Percentiles rank a stretch among this genome's conserved stretches.
phyloP scores from a whole-genome alignment of 2,888 invertebrate species.

The Dolomedes plantarius region DNA sequence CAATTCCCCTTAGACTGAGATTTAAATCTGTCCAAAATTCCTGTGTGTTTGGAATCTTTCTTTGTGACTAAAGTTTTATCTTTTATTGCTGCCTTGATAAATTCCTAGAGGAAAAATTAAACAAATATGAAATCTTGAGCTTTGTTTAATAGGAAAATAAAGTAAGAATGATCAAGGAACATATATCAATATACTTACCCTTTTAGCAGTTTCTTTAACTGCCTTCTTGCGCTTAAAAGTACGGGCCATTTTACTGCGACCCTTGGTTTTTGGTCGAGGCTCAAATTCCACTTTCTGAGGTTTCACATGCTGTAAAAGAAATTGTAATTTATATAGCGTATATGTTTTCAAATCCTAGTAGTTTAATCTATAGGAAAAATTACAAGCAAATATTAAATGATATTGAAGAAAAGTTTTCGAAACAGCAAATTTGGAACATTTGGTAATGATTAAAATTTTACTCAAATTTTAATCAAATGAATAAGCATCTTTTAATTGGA shows the following conservation, averaged over 20 bases:
- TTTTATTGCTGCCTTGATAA: constrained; percentile 41
- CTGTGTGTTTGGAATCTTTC: constrained; percentile 10
- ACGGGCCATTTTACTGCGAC: constrained; percentile 55
- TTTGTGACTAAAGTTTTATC: constrained; percentile 10
- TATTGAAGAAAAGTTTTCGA: not conserved
- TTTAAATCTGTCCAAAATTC: constrained; percentile 67
- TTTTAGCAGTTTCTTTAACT: constrained; percentile 52
- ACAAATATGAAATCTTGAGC: not conserved
- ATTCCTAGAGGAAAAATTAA: constrained; percentile 32
- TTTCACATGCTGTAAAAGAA: constrained; percentile 83
- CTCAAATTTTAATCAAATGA: no score
- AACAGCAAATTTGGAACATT: no score
- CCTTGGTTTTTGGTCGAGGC: constrained; percentile 77
- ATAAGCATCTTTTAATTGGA: no score
- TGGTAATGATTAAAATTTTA: no score
- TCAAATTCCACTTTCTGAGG: constrained; percentile 86
- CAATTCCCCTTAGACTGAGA: constrained; percentile 31
- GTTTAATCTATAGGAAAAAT: no score
- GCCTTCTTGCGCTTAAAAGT: constrained; percentile 57
- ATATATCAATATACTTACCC: constrained; percentile 22
- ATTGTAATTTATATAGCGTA: not conserved
- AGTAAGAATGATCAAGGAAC: no score
- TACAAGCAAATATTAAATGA: no score
- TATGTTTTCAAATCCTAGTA: not conserved
- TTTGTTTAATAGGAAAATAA: no score